Evolutionary conservation across 2,797 vertebrate species (phyloP), one percentile per base, ranked within the genome.

Genomic region (Ateles fusciceps): DNA sequence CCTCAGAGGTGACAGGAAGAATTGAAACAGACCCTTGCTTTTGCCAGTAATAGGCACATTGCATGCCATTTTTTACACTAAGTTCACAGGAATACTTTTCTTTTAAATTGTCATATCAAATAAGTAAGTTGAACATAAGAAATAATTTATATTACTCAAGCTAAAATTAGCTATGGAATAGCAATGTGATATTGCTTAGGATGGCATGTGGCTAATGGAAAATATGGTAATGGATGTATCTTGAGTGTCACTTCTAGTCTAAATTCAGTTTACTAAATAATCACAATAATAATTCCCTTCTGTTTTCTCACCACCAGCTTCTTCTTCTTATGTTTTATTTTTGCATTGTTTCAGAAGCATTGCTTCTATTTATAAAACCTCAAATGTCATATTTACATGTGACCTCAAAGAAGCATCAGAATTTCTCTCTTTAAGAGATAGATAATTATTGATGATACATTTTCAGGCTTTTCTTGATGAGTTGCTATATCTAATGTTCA

Each of bases 261-360:
- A 95, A 94, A 96, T 96, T 97, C 48, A 85, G 91, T 96, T 93
- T 97, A 89, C 94, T 96, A 97, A 97, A 94, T 95, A 97, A 97
- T 97, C 61, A 79, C 78, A 96, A 76, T 81, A 96, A 96, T 94
- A 97, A 97, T 85, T 89, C 52, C 46, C 44, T 97, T 89, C 79
- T 93, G 72, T 72, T 93, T 98, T 93, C 84, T 94, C 64, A 92
- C 39, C 28, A 93, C 17, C 33, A 17, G 50, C n/a, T 96, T 95
- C 80, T 95, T 93, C 14, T 90, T 86, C 9, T 57, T 85, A 80
- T 96, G 74, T 84, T 92, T 94, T 68, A 72, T 57, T 95, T 97
- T 92, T 92, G 64, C 59, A 90, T 97, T 96, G 79, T 96, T 97
- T 97, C 72, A 75, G 81, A 95, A 94, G 75, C 80, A 46, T 71